Evolutionary conservation across 2,888 invertebrate species (phyloP).

Genomic region (Electrophaes corylata): DNA sequence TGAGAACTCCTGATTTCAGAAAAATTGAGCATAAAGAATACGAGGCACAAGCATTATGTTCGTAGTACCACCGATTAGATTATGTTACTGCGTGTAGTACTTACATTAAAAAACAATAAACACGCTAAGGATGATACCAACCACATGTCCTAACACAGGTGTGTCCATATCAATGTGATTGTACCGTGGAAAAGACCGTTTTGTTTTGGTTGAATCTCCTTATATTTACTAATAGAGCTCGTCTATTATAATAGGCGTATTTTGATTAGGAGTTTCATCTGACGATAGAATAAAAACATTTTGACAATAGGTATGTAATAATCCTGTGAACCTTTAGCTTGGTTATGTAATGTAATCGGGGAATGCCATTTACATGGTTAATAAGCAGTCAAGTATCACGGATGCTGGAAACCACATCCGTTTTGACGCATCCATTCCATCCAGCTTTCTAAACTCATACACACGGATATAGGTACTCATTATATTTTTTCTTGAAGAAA

Average conservation of each 20-base stretch:
- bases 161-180: conserved; percentile 47
- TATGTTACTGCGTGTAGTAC: background rate
- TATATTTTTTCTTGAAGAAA: conserved; percentile 1
- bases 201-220: conserved; percentile 62
- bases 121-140: conserved; percentile 22
- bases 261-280: conserved; percentile 59
- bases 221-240: conserved; percentile 70
- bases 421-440: conserved; percentile 22
- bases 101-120: conserved; percentile 16
- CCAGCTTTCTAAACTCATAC: conserved; percentile 12
- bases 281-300: conserved; percentile 64
- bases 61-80: background rate
- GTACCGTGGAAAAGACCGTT: conserved; percentile 54
- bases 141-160: conserved; percentile 47
- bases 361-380: conserved; percentile 1
- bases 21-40: too few relatives aligned
- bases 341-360: conserved; percentile 25
- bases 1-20: too few relatives aligned
- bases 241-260: conserved; percentile 64
- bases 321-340: conserved; percentile 22
- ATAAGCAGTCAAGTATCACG: conserved; percentile 2
- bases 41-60: too few relatives aligned
- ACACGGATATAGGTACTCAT: background rate
- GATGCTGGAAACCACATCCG: conserved; percentile 21
- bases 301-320: conserved; percentile 46